These are phyloP conservation scores for Xiphorhynchus erythropygius DNA, from an alignment of 2,797 vertebrate species.

Conservation along the genomic window DNA sequence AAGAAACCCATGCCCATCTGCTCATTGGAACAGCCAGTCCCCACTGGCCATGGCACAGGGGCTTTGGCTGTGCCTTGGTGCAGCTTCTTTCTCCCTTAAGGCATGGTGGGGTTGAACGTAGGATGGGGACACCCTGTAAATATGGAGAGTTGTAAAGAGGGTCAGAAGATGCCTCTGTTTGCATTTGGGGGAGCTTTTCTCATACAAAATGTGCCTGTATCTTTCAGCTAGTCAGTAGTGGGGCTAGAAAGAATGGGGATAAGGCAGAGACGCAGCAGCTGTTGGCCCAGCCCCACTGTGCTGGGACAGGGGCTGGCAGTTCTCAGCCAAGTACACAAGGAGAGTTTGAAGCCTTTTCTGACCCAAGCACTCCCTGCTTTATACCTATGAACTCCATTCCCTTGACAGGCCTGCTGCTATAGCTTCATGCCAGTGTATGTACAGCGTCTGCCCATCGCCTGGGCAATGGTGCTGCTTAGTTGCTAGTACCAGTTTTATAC, in stretches of 20 bases:
- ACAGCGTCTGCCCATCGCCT: background rate
- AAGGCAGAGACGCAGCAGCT: background rate
- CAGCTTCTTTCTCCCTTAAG: background rate
- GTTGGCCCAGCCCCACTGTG: background rate
- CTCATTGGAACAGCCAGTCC: background rate
- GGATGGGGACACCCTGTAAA: background rate
- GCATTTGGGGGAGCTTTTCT: background rate
- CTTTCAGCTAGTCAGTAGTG: background rate
- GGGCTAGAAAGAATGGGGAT: background rate
- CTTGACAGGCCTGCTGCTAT: background rate
- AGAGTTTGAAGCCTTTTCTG: background rate
- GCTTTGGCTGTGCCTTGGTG: background rate
- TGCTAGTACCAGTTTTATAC: background rate
- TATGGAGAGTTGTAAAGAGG: background rate
- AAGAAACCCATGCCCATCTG: background rate
- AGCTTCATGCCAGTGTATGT: background rate
- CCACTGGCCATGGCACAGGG: rapidly evolving
- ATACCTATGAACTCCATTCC: background rate
- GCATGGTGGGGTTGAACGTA: background rate
- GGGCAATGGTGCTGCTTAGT: background rate
- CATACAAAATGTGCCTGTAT: background rate
- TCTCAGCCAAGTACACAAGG: rapidly evolving
- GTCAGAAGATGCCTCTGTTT: background rate
- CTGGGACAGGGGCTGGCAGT: background rate
- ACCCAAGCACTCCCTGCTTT: background rate